phyloP scores from a whole-genome alignment of 2,888 invertebrate genomes.

The Clusia tigrina region DNA sequence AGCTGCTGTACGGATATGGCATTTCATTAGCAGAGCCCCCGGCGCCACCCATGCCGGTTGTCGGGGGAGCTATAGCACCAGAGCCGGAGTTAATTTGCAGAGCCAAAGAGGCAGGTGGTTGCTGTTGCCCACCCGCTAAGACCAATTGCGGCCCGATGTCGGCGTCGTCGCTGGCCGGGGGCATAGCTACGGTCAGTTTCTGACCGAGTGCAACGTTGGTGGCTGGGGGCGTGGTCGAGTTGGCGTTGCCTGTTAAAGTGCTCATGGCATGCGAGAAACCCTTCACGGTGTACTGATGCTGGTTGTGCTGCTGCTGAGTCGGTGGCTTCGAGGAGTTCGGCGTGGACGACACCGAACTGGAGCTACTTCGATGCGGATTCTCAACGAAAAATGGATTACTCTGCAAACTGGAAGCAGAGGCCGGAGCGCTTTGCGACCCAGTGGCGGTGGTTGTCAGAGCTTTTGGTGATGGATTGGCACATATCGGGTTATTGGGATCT shows the following conservation, averaged over 20 bases:
- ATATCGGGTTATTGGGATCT: slow-evolving; percentile 72
- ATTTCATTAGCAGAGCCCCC: slow-evolving; percentile 31
- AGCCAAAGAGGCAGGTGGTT: slow-evolving; percentile 35
- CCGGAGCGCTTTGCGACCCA: slow-evolving; percentile 58
- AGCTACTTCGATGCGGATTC: slow-evolving; percentile 26
- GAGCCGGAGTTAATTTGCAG: slow-evolving; percentile 40
- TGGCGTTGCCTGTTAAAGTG: slow-evolving; percentile 51
- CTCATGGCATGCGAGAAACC: slow-evolving; percentile 60
- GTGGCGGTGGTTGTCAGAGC: slow-evolving; percentile 41
- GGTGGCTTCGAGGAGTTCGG: slow-evolving; percentile 55
- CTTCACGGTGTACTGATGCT: slow-evolving; percentile 59
- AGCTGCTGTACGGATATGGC: slow-evolving; percentile 51
- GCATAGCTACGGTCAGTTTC: slow-evolving; percentile 45
- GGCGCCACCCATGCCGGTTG: slow-evolving; percentile 26
- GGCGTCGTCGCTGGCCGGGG: slow-evolving; percentile 36
- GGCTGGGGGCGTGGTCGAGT: slow-evolving; percentile 42
- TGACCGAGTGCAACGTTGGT: slow-evolving; percentile 13
- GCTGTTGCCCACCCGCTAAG: slow-evolving; percentile 30
- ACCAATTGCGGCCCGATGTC: slow-evolving; percentile 16
- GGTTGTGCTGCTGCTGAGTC: slow-evolving; percentile 20
- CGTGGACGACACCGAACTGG: slow-evolving; percentile 49
- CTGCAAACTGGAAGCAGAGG: slow-evolving; percentile 58
- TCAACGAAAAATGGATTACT: slow-evolving; percentile 62
- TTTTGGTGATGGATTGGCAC: slow-evolving; percentile 68
- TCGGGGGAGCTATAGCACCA: slow-evolving; percentile 25